Evolutionary conservation across 2,113 vertebrate species (phyloP), one percentile per base, ranked within the genome.

Genomic region (Polypterus bichir): DNA sequence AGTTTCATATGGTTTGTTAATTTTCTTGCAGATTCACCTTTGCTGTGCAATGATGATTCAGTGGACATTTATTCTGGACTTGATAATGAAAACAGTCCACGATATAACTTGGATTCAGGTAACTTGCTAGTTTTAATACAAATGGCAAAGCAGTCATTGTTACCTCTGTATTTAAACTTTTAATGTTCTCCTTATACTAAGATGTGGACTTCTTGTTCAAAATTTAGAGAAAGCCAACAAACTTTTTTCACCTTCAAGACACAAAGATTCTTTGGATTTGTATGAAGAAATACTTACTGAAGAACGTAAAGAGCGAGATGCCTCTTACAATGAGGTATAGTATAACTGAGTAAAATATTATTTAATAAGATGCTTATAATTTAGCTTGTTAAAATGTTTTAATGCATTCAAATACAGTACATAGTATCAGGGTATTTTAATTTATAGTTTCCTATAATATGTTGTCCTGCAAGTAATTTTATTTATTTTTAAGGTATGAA

Each of bases 41-140:
- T 80, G 73, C 81, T 83, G 69, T 75, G 67, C 68, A 86, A 86
- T 70, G 91, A 96, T 74, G 88, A 90, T 62, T 97, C 94, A 3
- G 77, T 97, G 79, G 94, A 98, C 77, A 94, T 98, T 73, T 98
- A 98, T 4, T 91, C 90, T 69, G 93, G 82, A n/a, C 79, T 98
- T 78, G 91, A 89, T 68, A 78, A 11, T 62, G 60, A 84, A 9
- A 59, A 61, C n/a, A 61, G 57, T 44, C 59, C 68, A 3, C 64
- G 11, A 62, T 63, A 9, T 52, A 61, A 11, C 63, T 52, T 6
- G 53, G 9, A 57, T 11, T 46, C 66, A 65, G 77, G 84, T 81
- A 66, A 65, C 61, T 7, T 2, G 55, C 51, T 52, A 10, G 51
- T 7, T 1, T 27, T 2, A 27, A 27, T 27, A 27, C 6, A 52